Evolutionary conservation across 2,797 vertebrate species (phyloP), one percentile per base, ranked within the genome.

Genomic region (Myotis daubentonii): DNA sequence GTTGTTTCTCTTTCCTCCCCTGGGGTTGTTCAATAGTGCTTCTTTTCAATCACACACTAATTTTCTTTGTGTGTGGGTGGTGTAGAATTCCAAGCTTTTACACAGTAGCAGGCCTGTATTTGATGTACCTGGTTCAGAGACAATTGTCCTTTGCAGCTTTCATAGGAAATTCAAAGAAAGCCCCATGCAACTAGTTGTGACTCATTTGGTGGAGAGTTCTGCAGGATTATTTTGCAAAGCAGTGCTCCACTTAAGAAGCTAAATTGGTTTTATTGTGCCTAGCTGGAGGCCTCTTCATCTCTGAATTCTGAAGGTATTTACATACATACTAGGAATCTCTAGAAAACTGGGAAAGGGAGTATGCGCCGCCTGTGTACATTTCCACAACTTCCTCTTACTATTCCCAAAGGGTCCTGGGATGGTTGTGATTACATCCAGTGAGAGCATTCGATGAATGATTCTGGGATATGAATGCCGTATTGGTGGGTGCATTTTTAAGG

Each of bases 11-110:
- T 94, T 95, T 76, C 95, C 87, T 96, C 94, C 93, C 97, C 92
- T 91, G 60, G 84, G 89, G 94, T 65, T 97, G 97, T 91, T 91
- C 74, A 41, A 87, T 97, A 86, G 95, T 92, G 95, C 96, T 89
- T 95, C 85, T 71, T 84, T 87, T 97, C 97, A 96, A 82, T 97
- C 94, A 95, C 97, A 97, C 97, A 91, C 79, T 97, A 95, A 98
- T 98, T 98, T 98, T 97, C 98, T 98, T 97, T 83, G 83, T 89
- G 33, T 96, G 97, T 98, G 97, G 97, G 97, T 98, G 97, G 97
- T 97, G 30, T 51, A 93, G 97, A 95, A 88, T 75, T 86, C 82
- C 92, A 87, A 71, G 90, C 95, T 96, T 97, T 96, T 97, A 96
- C 98, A 93, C 91, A 94, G 95, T 78, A 94, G 95, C 95, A 94